Evolutionary conservation across 2,888 invertebrate species (phyloP), one percentile per base, ranked within the genome.

Genomic region (Tenthredo scrophulariae): DNA sequence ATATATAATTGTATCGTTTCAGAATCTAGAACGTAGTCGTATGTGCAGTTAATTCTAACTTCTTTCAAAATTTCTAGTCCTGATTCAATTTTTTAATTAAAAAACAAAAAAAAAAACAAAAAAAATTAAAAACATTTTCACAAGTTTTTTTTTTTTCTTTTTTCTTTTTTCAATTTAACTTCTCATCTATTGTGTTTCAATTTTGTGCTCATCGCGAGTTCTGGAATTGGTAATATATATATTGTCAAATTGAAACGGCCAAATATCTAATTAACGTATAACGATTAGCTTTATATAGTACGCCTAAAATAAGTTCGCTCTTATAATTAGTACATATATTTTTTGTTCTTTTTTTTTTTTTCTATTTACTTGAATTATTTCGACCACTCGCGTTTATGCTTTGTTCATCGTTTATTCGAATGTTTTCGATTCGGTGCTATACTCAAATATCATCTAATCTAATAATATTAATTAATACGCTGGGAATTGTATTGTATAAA

Each of bases 31-130:
- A 72, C 58, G 33, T 67, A 85, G 86, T 86, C 84, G 86, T 87
- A 87, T 86, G 87, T 86, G 84, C 85, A 85, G 87, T 88, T 80
- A 75, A 87, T 89, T 84, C 67, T 33, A 67, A 84, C 67, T 74
- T 80, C 86, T 85, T 90, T 91, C 91, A 89, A 92, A 92, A 91
- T 92, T 91, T 92, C 92, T 92, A 92, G 92, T 92, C 92, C 87
- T 88, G 88, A 91, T 85, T 86, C 85, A 82, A 50, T 84, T 85
- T 84, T 62, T 43, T 85, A 13, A 22, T 85, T 43, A 7, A 37
- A 37, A 37, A 37, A 37, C 6, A 37, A 37, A 37, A 1, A 37
- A 37, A 37, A 37, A 37, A 37, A 37, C n/a, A n/a, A n/a, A n/a
- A n/a, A n/a, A n/a, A n/a, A n/a, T n/a, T n/a, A n/a, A n/a, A n/a